Evolutionary conservation across 1,140 invertebrate genomes (phyloP).

Genomic region (Camponotus vicinus): DNA sequence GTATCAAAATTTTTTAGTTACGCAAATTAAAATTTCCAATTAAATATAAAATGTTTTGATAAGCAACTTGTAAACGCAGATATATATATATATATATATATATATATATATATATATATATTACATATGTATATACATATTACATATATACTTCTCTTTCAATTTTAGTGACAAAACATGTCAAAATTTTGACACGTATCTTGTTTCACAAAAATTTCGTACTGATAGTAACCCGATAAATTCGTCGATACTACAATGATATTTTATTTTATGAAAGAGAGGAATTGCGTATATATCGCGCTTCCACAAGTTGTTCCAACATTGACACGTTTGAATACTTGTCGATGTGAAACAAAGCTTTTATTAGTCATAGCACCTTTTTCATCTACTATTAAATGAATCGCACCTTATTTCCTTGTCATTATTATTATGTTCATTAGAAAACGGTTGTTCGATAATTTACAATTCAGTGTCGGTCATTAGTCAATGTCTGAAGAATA

Average conservation of each 20-base stretch:
- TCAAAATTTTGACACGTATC: background rate
- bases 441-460: background rate
- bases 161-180: background rate
- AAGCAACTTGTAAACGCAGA: background rate
- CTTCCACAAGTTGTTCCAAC: background rate
- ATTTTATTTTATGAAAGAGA: background rate
- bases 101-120: no score
- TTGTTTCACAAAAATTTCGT: conserved; percentile 4
- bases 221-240: background rate
- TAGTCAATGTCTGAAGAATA: conserved; percentile 9
- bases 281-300: conserved; percentile 1
- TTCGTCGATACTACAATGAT: background rate
- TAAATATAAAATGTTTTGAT: background rate
- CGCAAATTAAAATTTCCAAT: background rate
- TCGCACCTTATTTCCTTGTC: background rate
- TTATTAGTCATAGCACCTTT: background rate
- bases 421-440: background rate
- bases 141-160: background rate
- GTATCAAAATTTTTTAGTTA: background rate
- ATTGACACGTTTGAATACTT: background rate
- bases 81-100: background rate
- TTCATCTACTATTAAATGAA: background rate
- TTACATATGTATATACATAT: no score
- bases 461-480: background rate
- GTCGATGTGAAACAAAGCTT: background rate